phyloP scores from a whole-genome alignment of 2,113 vertebrate species.

The Anser cygnoides region DNA sequence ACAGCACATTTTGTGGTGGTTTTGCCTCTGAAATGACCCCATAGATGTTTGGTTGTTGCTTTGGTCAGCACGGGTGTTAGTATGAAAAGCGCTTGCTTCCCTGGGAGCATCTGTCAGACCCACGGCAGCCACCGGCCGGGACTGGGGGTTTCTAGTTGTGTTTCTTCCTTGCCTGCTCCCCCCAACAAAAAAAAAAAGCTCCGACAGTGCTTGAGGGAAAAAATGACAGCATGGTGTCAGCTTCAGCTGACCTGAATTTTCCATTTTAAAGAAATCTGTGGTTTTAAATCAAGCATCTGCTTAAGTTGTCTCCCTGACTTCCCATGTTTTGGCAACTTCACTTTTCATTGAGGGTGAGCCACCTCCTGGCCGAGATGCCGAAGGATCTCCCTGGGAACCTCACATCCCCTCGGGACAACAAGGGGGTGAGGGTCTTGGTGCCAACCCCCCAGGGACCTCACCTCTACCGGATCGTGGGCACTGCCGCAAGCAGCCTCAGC shows the following conservation, averaged over 20 bases:
- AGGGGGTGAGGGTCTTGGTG: no score
- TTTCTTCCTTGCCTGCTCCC: neutral
- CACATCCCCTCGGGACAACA: no score
- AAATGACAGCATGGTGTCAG: no score
- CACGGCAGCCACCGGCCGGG: accelerated
- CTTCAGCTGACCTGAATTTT: no score
- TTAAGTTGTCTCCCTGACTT: neutral
- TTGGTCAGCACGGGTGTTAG: accelerated
- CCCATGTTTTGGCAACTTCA: neutral
- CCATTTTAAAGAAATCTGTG: neutral
- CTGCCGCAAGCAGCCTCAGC: accelerated
- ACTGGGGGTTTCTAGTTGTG: accelerated
- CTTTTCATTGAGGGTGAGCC: neutral
- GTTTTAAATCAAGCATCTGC: neutral
- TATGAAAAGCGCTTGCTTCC: accelerated
- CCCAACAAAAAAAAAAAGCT: neutral
- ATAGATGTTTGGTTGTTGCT: neutral
- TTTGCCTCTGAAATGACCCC: neutral
- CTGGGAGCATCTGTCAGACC: neutral
- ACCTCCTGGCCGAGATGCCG: no score
- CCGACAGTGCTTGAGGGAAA: neutral
- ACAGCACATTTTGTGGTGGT: neutral
- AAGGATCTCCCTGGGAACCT: no score
- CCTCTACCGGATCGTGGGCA: no score
- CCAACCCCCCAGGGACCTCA: no score